These are phyloP conservation scores for Ips typographus DNA, from an alignment of 1,140 invertebrate species.

Conservation along the genomic window DNA sequence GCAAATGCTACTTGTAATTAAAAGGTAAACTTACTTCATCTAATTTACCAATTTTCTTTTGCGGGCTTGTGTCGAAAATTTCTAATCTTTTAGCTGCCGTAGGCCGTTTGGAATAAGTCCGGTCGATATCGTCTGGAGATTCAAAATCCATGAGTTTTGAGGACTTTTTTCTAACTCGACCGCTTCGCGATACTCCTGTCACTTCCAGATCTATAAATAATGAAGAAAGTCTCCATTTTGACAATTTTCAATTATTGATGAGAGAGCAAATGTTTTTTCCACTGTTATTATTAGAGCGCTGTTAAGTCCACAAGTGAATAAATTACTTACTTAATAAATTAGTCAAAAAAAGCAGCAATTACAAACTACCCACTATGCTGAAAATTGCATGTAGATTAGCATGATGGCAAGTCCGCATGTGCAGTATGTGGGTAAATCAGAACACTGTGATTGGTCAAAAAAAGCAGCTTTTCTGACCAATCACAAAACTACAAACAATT, in stretches of 20 bases:
- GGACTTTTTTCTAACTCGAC: slow-evolving; percentile 89
- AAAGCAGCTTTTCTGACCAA: too few species aligned
- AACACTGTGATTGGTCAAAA: too few species aligned
- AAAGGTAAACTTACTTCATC: slow-evolving; percentile 29
- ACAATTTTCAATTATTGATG: neutral
- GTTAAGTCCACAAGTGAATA: too few species aligned
- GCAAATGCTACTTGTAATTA: neutral
- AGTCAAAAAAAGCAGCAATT: too few species aligned
- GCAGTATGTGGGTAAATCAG: too few species aligned
- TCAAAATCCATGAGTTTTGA: slow-evolving; percentile 93
- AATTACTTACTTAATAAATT: too few species aligned
- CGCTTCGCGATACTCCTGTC: slow-evolving; percentile 82
- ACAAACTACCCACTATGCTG: too few species aligned
- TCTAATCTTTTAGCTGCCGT: slow-evolving; percentile 52
- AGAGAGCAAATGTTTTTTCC: too few species aligned
- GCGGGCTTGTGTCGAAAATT: slow-evolving; percentile 45
- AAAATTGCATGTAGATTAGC: too few species aligned
- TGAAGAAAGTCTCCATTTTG: slow-evolving; percentile 9
- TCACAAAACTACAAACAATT: too few species aligned
- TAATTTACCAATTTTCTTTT: slow-evolving; percentile 26
- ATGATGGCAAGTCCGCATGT: too few species aligned
- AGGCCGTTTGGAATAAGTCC: slow-evolving; percentile 56
- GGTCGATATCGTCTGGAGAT: slow-evolving; percentile 74
- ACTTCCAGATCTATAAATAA: slow-evolving; percentile 71
- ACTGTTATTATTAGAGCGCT: too few species aligned